Conservation (phyloP, 2,797 vertebrate genomes). For the Eutrigla gurnardus region DNA sequence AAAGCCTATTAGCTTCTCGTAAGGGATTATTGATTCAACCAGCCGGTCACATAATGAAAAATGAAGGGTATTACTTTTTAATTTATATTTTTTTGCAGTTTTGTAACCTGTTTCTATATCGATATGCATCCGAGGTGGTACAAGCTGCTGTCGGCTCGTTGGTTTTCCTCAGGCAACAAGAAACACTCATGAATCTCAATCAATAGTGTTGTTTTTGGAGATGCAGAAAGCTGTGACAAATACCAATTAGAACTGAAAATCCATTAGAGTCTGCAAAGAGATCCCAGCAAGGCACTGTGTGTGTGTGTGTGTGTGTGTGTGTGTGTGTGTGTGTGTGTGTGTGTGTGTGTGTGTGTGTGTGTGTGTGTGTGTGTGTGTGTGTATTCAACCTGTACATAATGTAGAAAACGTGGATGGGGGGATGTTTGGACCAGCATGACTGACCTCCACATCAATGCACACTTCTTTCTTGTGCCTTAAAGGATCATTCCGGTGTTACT, state of each 20-base stretch:
- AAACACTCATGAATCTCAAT: constrained; percentile 37
- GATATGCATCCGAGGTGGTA: background rate
- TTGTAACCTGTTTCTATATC: background rate
- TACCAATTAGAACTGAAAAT: constrained; percentile 37
- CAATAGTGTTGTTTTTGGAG: constrained; percentile 35
- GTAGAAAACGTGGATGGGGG: background rate
- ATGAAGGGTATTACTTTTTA: background rate
- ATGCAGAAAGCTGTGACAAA: constrained; percentile 37
- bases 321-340: constrained; percentile 7
- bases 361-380: too few species aligned
- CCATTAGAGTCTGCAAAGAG: constrained; percentile 10
- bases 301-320: constrained; percentile 4
- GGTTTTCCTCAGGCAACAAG: background rate
- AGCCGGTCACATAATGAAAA: background rate
- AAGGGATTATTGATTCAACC: constrained; percentile 10
- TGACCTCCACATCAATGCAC: too few species aligned
- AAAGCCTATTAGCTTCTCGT: constrained; percentile 3
- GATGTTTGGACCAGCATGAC: background rate
- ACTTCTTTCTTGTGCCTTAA: background rate
- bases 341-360: background rate
- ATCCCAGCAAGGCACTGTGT: constrained; percentile 3
- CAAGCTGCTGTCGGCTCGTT: background rate
- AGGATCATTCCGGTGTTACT: too few species aligned
- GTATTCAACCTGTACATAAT: background rate
- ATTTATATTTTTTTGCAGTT: constrained; percentile 5